Base-by-base conservation (phyloP, 2,797 vertebrate genomes). In the Rhodeus uyekii region DNA sequence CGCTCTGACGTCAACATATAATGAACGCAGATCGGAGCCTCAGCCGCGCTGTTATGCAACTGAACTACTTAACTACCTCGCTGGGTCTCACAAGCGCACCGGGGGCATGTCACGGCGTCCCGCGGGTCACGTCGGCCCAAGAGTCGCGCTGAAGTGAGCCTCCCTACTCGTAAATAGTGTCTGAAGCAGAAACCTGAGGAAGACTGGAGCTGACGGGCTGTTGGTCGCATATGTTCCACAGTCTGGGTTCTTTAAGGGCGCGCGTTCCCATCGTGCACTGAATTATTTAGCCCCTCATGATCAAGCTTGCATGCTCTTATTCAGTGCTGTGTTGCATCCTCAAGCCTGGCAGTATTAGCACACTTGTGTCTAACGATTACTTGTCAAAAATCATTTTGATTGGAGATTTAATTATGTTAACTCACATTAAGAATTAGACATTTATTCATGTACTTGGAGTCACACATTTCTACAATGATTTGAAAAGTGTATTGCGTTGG, bases 41-140 rank as follows among this genome's bases (percentile, higher is more conserved):
- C 79, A 81, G 69, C 46, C 24, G 63, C 24, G 60, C 46, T 65
- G 71, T 82, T 82, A 75, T 42, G 71, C 72, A 82, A 82, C 69
- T 74, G 58, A 64, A 53, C 80, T 67, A 36, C 6, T 65, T 82
- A 10, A 50, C 80, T 58, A 75, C 18, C 18, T 22, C 24, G 38
- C 38, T 38, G 38, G 16, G 32, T 80, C 50, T 38, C 50, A 14
- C 36, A 27, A 27, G 38, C 22, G 16, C 36, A 58, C 19, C n/a
- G 16, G 5, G 50, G 4, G 50, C 22, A 5, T 4, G 64, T 44
- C 48, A 32, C n/a, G 76, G 2, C 63, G 63, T 29, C 7, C 38
- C 46, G 27, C 46, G n/a, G 44, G 76, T 38, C 46, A 38, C 50
- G 34, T 42, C 50, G 24, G 65, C 46, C 64, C 18, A 12, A 27